Conservation (phyloP, 2,888 invertebrate species). For the Quadroppia sp. region DNA sequence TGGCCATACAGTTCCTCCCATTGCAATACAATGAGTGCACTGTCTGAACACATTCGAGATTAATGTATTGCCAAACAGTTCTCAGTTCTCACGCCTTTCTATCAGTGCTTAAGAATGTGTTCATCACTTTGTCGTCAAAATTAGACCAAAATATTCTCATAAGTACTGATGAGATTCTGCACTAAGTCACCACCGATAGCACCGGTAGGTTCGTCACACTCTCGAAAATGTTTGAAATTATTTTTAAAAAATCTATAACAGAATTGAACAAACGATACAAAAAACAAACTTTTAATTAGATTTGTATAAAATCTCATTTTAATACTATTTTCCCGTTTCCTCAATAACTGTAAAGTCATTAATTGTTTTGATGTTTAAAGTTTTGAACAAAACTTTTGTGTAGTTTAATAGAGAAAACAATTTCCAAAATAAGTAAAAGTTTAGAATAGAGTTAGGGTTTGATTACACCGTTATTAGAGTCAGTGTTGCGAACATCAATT, state of each 20-base stretch:
- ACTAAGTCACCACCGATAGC: too few relatives aligned
- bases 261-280: background rate
- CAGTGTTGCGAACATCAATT: background rate
- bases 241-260: background rate
- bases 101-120: too few relatives aligned
- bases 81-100: conserved; percentile 33
- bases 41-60: background rate
- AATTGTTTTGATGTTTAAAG: conserved; percentile 21
- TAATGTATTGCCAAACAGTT: background rate
- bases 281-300: background rate
- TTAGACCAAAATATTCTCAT: too few relatives aligned
- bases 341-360: background rate
- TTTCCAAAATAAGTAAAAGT: background rate
- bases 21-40: background rate
- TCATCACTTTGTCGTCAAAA: too few relatives aligned
- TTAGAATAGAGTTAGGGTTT: conserved; percentile 7
- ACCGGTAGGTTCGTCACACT: too few relatives aligned
- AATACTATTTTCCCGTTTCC: conserved; percentile 24
- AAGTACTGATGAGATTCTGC: too few relatives aligned
- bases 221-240: background rate
- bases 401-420: conserved; percentile 12
- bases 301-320: conserved; percentile 22
- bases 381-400: conserved; percentile 13
- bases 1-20: background rate
- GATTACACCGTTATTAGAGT: conserved; percentile 1